Conservation (phyloP, 2,888 invertebrate species). For the Punctoribates punctum region DNA sequence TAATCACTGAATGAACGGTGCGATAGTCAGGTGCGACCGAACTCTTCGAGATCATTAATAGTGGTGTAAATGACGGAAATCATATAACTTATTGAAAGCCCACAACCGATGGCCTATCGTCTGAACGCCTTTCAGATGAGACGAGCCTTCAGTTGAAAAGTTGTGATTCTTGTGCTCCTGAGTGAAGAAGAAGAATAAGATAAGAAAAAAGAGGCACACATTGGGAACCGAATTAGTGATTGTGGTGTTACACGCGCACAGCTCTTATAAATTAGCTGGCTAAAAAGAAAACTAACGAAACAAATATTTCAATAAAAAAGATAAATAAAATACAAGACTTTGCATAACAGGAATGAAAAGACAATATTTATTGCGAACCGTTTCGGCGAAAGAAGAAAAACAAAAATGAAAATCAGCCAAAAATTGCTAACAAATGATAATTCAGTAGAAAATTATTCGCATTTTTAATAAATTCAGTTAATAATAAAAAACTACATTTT, state of each 20-base stretch:
- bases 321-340: constrained; percentile 22
- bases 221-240: constrained; percentile 9
- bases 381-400: not conserved
- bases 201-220: not conserved
- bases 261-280: constrained; percentile 22
- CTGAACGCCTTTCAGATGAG: not conserved
- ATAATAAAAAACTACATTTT: not conserved
- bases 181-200: not conserved
- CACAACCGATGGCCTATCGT: constrained; percentile 11
- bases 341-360: constrained; percentile 32
- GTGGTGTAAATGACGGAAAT: constrained; percentile 1
- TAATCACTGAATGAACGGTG: not conserved
- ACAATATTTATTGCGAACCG: constrained; percentile 26
- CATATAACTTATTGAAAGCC: not conserved
- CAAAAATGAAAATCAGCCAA: not conserved
- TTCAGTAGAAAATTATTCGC: constrained; percentile 35
- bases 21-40: constrained; percentile 3
- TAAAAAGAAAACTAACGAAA: not conserved
- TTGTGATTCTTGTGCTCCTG: not conserved
- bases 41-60: not conserved
- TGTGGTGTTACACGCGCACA: constrained; percentile 24
- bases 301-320: not conserved
- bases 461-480: constrained; percentile 8
- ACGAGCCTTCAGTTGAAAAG: not conserved
- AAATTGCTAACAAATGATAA: constrained; percentile 32